phyloP scores from a whole-genome alignment of 2,888 invertebrate genomes.

The Cosmopolites sordidus region DNA sequence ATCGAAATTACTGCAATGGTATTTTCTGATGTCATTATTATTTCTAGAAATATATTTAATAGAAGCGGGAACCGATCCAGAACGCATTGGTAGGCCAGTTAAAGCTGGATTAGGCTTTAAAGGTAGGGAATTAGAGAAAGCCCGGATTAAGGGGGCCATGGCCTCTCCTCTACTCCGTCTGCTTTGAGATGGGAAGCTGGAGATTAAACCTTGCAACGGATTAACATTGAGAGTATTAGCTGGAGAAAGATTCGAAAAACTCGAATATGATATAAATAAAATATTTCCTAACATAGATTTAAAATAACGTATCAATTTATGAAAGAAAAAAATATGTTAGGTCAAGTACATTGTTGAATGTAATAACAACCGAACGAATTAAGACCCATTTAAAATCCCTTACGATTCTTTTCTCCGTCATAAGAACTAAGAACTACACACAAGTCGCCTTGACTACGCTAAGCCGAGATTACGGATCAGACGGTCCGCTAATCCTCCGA shows the following conservation, averaged over 20 bases:
- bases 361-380: not conserved
- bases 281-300: too few species aligned
- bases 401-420: not conserved
- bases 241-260: constrained; percentile 45
- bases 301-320: too few species aligned
- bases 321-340: not conserved
- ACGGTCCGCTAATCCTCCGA: constrained; percentile 61
- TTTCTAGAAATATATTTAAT: constrained; percentile 26
- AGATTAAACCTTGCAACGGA: constrained; percentile 46
- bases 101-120: constrained; percentile 50
- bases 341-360: not conserved
- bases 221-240: constrained; percentile 48
- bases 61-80: constrained; percentile 27
- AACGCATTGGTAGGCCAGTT: constrained; percentile 45
- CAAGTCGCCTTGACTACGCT: constrained; percentile 36
- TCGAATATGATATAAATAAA: constrained; percentile 17
- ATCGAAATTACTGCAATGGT: too few species aligned
- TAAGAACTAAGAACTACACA: constrained; percentile 17
- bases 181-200: constrained; percentile 47
- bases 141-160: constrained; percentile 48
- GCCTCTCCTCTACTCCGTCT: constrained; percentile 38
- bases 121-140: constrained; percentile 52
- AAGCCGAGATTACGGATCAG: constrained; percentile 42
- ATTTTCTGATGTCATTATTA: constrained; percentile 23
- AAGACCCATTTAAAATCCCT: not conserved